These are phyloP conservation scores for Salvelinus alpinus DNA, from an alignment of 2,113 vertebrate species.

Conservation along the genomic window DNA sequence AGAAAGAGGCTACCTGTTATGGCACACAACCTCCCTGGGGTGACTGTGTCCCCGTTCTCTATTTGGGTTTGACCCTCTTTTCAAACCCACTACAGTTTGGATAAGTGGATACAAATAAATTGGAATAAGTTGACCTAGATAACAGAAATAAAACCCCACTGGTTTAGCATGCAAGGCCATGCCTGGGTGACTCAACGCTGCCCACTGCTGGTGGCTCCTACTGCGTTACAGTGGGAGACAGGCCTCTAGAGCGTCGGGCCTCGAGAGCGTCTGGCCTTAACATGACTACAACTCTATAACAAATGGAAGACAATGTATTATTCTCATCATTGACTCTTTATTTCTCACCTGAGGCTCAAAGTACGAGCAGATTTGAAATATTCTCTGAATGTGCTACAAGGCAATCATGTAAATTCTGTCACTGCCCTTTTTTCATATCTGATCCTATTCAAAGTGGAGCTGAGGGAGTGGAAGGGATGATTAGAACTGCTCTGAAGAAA, in stretches of 20 bases:
- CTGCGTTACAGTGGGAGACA: not conserved
- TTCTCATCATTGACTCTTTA: slow-evolving; percentile 8
- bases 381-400: not conserved
- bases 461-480: not conserved
- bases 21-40: slow-evolving; percentile 25
- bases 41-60: slow-evolving; percentile 36
- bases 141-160: slow-evolving; percentile 61
- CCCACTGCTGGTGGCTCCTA: slow-evolving; percentile 47
- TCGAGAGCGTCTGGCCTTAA: not conserved
- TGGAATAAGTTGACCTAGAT: slow-evolving; percentile 69
- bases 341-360: not conserved
- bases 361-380: not conserved
- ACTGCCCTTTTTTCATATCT: slow-evolving; percentile 10
- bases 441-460: slow-evolving; percentile 5
- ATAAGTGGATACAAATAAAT: slow-evolving; percentile 49
- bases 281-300: slow-evolving; percentile 2
- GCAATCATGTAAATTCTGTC: slow-evolving; percentile 17
- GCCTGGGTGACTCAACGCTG: slow-evolving; percentile 33
- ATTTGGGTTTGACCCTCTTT: slow-evolving; percentile 37
- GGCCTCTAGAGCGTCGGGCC: not conserved
- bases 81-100: slow-evolving; percentile 41
- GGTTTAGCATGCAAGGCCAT: slow-evolving; percentile 38
- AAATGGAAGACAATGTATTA: slow-evolving; percentile 8
- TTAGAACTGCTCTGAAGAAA: not conserved
- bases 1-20: slow-evolving; percentile 22